Percentiles rank a stretch among this genome's conserved stretches.
phyloP scores from a whole-genome alignment of 2,888 invertebrate genomes.

The Cephus nigrinus region DNA sequence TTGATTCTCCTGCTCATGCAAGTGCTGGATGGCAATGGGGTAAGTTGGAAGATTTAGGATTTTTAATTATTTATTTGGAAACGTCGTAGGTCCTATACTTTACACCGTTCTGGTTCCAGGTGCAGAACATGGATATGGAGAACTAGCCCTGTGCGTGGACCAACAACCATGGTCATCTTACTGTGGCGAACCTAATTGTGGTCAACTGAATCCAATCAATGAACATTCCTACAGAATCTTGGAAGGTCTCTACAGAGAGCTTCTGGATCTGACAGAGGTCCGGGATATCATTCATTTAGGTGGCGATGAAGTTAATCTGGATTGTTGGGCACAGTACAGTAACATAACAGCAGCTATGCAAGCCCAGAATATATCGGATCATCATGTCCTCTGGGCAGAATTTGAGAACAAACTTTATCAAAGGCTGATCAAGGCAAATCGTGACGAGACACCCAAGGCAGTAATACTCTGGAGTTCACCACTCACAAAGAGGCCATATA shows the following conservation, averaged over 20 bases:
- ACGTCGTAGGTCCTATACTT: neutral
- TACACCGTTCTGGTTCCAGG: slow-evolving; percentile 36
- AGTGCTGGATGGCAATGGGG: slow-evolving; percentile 91
- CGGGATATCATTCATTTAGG: slow-evolving; percentile 86
- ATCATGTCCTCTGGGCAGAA: slow-evolving; percentile 83
- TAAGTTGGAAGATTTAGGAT: slow-evolving; percentile 33
- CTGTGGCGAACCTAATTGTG: slow-evolving; percentile 89
- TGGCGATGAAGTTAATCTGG: slow-evolving; percentile 85
- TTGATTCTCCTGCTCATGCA: slow-evolving; percentile 91
- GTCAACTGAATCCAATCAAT: slow-evolving; percentile 85
- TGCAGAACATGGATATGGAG: slow-evolving; percentile 78
- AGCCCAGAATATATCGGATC: slow-evolving; percentile 80
- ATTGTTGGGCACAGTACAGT: slow-evolving; percentile 77
- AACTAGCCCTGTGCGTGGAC: slow-evolving; percentile 84
- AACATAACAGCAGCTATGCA: slow-evolving; percentile 67
- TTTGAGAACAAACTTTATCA: slow-evolving; percentile 75
- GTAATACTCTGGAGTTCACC: slow-evolving; percentile 83
- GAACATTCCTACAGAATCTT: slow-evolving; percentile 80
- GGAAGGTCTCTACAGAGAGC: slow-evolving; percentile 80
- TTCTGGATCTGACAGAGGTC: slow-evolving; percentile 79
- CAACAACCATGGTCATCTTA: slow-evolving; percentile 83
- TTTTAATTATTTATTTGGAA: neutral
- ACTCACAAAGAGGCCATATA: slow-evolving; percentile 78
- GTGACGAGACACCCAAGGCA: slow-evolving; percentile 69
- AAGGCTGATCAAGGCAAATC: slow-evolving; percentile 74